phyloP scores from a whole-genome alignment of 2,888 invertebrate genomes.

The Xestia c-nigrum region DNA sequence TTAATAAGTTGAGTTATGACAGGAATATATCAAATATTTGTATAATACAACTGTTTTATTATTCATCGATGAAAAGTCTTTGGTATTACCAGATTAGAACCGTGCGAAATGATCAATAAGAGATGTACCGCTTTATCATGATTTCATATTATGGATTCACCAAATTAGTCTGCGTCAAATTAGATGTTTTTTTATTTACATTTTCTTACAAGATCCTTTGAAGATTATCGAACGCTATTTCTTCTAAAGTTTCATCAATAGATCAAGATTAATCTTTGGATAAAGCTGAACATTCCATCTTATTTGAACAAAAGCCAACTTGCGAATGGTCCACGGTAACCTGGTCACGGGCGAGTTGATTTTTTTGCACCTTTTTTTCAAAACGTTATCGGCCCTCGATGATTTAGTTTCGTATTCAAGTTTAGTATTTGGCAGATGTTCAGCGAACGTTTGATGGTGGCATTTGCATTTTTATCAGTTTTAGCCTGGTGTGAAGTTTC shows the following conservation, averaged over 20 bases:
- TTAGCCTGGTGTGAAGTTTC: conserved; percentile 48
- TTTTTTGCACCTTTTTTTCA: conserved; percentile 64
- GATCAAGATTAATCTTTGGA: conserved; percentile 11
- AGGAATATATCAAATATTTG: conserved; percentile 59
- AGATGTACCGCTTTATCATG: conserved; percentile 39
- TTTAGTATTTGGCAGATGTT: conserved; percentile 72
- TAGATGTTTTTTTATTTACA: conserved; percentile 3
- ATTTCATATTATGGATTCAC: conserved; percentile 27
- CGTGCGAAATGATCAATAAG: conserved; percentile 56
- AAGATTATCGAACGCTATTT: background rate
- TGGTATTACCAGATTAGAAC: conserved; percentile 44
- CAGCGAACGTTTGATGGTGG: conserved; percentile 53
- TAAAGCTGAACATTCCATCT: conserved; percentile 17
- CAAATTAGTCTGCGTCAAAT: conserved; percentile 37
- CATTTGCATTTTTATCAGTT: conserved; percentile 63
- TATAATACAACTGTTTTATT: conserved; percentile 55
- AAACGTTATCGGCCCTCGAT: conserved; percentile 58
- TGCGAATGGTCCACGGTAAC: conserved; percentile 23
- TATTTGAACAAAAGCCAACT: conserved; percentile 45
- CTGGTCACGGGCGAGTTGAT: conserved; percentile 59
- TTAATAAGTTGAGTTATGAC: conserved; percentile 61
- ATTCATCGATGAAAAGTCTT: conserved; percentile 57
- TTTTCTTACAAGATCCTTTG: conserved; percentile 8
- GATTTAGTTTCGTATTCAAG: conserved; percentile 66
- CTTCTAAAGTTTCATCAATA: background rate